phyloP scores from a whole-genome alignment of 2,888 invertebrate species.

The Serrognathus titanus region DNA sequence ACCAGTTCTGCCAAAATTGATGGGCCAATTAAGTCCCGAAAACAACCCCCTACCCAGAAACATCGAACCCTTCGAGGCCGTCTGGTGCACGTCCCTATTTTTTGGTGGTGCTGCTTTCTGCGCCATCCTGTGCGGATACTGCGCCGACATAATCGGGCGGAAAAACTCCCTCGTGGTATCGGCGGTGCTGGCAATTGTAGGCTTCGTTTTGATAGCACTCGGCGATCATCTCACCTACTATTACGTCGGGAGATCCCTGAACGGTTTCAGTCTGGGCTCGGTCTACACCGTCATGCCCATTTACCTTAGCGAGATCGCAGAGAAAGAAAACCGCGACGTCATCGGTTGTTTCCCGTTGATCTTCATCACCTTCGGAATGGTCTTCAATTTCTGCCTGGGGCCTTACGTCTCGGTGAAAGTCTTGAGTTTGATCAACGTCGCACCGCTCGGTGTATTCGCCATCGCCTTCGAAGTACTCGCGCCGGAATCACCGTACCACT shows the following conservation, averaged over 20 bases:
- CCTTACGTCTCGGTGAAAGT: conserved; percentile 64
- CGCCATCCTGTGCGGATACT: conserved; percentile 63
- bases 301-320: conserved; percentile 83
- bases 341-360: conserved; percentile 68
- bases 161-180: conserved; percentile 61
- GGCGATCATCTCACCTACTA: conserved; percentile 11
- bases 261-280: conserved; percentile 52
- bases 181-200: conserved; percentile 61
- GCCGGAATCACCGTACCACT: conserved; percentile 76
- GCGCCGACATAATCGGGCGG: conserved; percentile 63
- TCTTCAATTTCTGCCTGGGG: conserved; percentile 66
- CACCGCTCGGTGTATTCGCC: conserved; percentile 46
- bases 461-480: conserved; percentile 64
- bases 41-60: conserved; percentile 48
- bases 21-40: conserved; percentile 33
- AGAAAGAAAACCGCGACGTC: conserved; percentile 73
- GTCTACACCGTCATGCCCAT: conserved; percentile 72
- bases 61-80: conserved; percentile 56
- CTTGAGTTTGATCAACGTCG: conserved; percentile 62
- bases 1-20: conserved; percentile 28
- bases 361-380: conserved; percentile 64
- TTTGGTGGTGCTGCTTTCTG: conserved; percentile 62
- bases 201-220: conserved; percentile 25
- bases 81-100: conserved; percentile 70
- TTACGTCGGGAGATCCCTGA: conserved; percentile 19